These are phyloP conservation scores for Uropetala carovei DNA, from an alignment of 2,888 invertebrate species.

Conservation along the genomic window DNA sequence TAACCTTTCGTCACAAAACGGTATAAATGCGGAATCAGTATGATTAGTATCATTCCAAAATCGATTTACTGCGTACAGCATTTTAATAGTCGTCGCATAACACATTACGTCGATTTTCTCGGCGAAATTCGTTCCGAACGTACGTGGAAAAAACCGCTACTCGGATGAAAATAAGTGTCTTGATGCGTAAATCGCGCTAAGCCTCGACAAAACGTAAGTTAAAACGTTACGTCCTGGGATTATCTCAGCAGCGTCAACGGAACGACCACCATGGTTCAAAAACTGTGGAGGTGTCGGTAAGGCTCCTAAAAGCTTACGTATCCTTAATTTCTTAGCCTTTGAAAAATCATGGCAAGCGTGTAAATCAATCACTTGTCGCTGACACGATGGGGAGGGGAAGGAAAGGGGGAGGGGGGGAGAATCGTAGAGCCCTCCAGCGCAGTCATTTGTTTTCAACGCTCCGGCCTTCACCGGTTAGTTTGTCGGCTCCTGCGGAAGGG, in stretches of 20 bases:
- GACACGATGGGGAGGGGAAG: background rate
- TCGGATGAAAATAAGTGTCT: too few relatives aligned
- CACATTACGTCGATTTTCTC: too few relatives aligned
- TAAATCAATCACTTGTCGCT: constrained; percentile 6
- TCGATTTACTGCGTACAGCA: too few relatives aligned
- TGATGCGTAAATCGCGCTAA: too few relatives aligned
- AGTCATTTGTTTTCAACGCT: constrained; percentile 29
- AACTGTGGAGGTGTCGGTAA: too few relatives aligned
- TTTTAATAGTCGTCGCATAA: too few relatives aligned
- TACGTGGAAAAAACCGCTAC: too few relatives aligned
- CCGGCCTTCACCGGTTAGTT: background rate
- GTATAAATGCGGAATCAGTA: too few relatives aligned
- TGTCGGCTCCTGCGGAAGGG: background rate
- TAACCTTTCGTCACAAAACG: too few relatives aligned
- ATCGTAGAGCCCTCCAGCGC: background rate
- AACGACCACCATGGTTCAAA: background rate
- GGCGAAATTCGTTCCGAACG: too few relatives aligned
- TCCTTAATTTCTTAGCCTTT: background rate
- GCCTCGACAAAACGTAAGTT: too few relatives aligned
- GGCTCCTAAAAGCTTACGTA: background rate
- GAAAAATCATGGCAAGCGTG: background rate
- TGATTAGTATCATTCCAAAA: too few relatives aligned
- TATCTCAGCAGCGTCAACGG: background rate
- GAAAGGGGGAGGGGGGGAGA: background rate
- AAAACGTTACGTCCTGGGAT: background rate